These are phyloP conservation scores for Xylota sylvarum DNA, from an alignment of 2,888 invertebrate species.

Conservation along the genomic window DNA sequence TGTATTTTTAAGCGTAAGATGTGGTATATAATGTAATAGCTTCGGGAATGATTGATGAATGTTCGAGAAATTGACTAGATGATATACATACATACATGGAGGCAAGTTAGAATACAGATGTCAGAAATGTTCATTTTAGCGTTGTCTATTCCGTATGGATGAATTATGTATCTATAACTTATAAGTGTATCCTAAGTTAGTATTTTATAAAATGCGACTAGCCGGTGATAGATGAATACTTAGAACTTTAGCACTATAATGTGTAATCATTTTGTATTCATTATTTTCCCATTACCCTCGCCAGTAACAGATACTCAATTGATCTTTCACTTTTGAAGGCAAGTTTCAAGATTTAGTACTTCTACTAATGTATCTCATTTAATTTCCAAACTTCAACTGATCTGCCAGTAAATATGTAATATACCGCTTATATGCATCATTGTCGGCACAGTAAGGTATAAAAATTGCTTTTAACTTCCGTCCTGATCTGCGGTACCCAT, in stretches of 20 bases:
- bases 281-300: neutral
- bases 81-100: no score
- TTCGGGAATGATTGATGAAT: neutral
- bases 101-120: neutral
- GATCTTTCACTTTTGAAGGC: slow-evolving; percentile 8
- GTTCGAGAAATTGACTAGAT: neutral
- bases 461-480: slow-evolving; percentile 20
- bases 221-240: no score
- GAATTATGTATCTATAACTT: no score
- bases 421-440: neutral
- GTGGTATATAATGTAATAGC: neutral
- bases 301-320: neutral
- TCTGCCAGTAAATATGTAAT: slow-evolving; percentile 15
- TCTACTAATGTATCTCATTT: neutral
- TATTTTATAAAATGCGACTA: no score
- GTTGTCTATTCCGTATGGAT: no score
- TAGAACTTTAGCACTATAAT: no score
- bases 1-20: neutral
- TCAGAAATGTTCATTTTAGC: neutral
- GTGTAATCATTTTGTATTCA: no score
- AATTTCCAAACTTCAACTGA: neutral
- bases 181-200: no score
- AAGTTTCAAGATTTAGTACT: neutral
- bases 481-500: slow-evolving; percentile 1
- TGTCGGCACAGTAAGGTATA: slow-evolving; percentile 20